phyloP scores from a whole-genome alignment of 2,113 vertebrate genomes.

The Caloenas nicobarica region DNA sequence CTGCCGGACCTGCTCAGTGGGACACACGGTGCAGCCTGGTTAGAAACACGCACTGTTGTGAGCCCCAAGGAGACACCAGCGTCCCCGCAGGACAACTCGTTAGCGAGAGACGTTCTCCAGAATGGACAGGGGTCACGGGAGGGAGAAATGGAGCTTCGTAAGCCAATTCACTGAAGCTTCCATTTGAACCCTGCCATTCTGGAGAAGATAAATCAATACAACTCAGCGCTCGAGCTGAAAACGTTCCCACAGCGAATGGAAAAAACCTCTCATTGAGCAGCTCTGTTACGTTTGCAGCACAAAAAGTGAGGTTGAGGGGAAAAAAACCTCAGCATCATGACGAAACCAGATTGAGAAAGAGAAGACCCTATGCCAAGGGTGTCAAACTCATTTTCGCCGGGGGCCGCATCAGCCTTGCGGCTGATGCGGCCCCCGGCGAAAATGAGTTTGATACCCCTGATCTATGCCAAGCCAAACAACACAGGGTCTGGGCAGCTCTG shows the following conservation, averaged over 20 bases:
- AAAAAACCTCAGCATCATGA: neutral
- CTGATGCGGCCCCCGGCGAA: too few relatives aligned
- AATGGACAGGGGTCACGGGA: rapidly evolving
- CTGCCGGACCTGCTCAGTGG: conserved; percentile 82
- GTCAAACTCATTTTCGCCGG: too few relatives aligned
- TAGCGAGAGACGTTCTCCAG: neutral
- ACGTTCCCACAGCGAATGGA: neutral
- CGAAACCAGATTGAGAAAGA: neutral
- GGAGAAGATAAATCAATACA: neutral
- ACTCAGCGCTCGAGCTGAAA: neutral
- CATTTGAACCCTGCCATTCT: neutral
- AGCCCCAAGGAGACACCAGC: neutral
- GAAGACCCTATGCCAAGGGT: neutral
- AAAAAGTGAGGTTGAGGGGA: neutral
- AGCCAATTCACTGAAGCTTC: neutral
- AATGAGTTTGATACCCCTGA: too few relatives aligned
- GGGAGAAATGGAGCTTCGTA: rapidly evolving
- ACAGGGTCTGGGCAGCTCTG: too few relatives aligned
- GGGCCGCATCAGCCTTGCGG: too few relatives aligned
- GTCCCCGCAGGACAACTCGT: neutral
- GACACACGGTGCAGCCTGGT: neutral
- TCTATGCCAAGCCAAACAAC: neutral
- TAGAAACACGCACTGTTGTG: neutral
- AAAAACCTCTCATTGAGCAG: neutral
- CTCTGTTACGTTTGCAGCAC: neutral